These are phyloP conservation scores for Coccyzus lansbergi DNA, from an alignment of 2,797 vertebrate species.

Conservation along the genomic window DNA sequence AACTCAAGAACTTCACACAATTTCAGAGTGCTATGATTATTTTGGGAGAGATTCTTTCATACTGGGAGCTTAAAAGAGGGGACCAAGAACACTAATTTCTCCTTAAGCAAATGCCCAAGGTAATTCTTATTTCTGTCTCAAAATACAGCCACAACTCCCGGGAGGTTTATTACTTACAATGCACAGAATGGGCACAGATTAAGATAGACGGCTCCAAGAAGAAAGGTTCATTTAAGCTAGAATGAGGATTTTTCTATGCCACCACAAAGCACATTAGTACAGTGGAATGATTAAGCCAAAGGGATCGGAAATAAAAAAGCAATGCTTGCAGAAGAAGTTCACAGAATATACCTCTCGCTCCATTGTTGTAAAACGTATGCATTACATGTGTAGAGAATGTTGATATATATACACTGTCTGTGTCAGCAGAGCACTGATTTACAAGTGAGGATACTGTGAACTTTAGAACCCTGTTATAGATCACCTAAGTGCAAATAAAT, in stretches of 20 bases:
- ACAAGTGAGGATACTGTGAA: neutral
- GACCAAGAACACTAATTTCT: neutral
- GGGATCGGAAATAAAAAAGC: neutral
- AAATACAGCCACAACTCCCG: neutral
- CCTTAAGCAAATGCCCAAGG: neutral
- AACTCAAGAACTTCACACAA: neutral
- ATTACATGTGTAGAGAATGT: neutral
- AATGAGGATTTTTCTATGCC: neutral
- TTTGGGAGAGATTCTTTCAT: neutral
- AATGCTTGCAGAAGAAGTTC: neutral
- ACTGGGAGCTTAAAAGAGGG: neutral
- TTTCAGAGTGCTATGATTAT: neutral
- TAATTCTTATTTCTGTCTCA: neutral
- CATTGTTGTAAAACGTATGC: accelerated
- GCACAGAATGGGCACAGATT: neutral
- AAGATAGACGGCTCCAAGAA: neutral
- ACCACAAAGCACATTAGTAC: neutral
- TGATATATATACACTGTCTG: neutral
- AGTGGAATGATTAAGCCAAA: neutral
- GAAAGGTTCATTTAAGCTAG: neutral
- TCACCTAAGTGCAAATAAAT: neutral
- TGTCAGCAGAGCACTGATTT: neutral
- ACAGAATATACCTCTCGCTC: neutral
- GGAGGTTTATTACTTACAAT: neutral
- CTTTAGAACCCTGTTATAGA: neutral